Conservation (phyloP, 1,140 invertebrate genomes). For the Bombus terrestris region DNA sequence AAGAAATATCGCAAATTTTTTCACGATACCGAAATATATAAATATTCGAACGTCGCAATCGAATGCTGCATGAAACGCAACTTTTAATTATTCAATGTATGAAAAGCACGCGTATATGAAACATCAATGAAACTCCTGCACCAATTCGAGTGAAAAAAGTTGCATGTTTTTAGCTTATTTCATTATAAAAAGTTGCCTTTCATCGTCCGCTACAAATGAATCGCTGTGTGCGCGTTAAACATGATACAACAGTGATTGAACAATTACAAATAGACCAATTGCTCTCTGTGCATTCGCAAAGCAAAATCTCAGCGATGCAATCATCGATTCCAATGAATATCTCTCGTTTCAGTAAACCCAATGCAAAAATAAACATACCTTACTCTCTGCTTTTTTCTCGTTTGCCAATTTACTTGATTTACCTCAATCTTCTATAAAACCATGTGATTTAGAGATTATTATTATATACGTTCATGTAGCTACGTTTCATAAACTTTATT, state of each 20-base stretch:
- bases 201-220: not conserved
- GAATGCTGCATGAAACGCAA: not conserved
- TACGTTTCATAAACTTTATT: not conserved
- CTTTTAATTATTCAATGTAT: not conserved
- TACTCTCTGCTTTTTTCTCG: not conserved
- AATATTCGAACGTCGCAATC: not conserved
- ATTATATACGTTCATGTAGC: not conserved
- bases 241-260: not conserved
- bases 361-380: not conserved
- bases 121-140: not conserved
- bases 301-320: not conserved
- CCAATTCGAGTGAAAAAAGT: not conserved
- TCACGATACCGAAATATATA: not conserved
- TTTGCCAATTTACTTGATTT: not conserved
- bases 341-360: not conserved
- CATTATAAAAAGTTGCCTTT: not conserved
- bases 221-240: not conserved
- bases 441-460: not conserved
- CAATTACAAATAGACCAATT: not conserved
- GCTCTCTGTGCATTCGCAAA: not conserved
- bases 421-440: not conserved
- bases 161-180: not conserved
- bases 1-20: not conserved
- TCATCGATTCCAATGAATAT: not conserved
- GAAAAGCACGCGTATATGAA: too few relatives aligned